phyloP scores from a whole-genome alignment of 2,888 invertebrate species.

The Caenorhabditis angaria region DNA sequence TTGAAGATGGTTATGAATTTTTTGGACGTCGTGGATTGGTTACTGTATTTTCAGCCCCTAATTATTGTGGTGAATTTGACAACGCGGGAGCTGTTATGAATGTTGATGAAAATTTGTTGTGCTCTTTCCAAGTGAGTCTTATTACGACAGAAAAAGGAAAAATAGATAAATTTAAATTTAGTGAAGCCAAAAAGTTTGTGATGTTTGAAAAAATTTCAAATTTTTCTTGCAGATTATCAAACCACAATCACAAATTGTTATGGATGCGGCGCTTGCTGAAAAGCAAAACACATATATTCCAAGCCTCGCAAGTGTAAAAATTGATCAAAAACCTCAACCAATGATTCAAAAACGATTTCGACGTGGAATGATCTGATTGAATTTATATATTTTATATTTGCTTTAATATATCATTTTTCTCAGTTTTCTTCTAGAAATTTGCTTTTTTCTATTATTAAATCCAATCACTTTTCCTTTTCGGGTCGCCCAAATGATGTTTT shows the following conservation, averaged over 20 bases:
- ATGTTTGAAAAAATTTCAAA: conserved; percentile 6
- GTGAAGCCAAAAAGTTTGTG: not conserved
- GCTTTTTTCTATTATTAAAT: conserved; percentile 10
- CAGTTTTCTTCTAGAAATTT: conserved; percentile 24
- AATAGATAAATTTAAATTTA: not conserved
- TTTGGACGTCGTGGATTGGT: conserved; percentile 73
- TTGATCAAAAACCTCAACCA: conserved; percentile 42
- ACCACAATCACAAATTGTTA: conserved; percentile 51
- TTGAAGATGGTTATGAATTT: conserved; percentile 69
- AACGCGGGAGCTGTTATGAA: conserved; percentile 77
- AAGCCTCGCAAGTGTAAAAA: conserved; percentile 54
- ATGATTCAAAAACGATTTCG: conserved; percentile 62
- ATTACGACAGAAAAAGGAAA: not conserved
- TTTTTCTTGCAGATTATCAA: conserved; percentile 59
- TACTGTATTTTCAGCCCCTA: conserved; percentile 77
- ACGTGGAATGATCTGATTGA: conserved; percentile 60
- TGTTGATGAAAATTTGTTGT: conserved; percentile 68
- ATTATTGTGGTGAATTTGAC: conserved; percentile 77
- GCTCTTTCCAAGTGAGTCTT: conserved; percentile 62
- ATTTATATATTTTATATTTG: conserved; percentile 1
- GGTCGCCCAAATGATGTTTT: conserved; percentile 10
- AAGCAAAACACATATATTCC: conserved; percentile 50
- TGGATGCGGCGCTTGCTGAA: conserved; percentile 48
- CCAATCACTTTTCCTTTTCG: conserved; percentile 34
- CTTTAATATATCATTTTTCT: conserved; percentile 10